A percentile compares a stretch with the other conserved stretches of the same genome.
These are phyloP conservation scores for Sus cebifrons DNA, from an alignment of 2,797 vertebrate genomes.

Conservation along the genomic window DNA sequence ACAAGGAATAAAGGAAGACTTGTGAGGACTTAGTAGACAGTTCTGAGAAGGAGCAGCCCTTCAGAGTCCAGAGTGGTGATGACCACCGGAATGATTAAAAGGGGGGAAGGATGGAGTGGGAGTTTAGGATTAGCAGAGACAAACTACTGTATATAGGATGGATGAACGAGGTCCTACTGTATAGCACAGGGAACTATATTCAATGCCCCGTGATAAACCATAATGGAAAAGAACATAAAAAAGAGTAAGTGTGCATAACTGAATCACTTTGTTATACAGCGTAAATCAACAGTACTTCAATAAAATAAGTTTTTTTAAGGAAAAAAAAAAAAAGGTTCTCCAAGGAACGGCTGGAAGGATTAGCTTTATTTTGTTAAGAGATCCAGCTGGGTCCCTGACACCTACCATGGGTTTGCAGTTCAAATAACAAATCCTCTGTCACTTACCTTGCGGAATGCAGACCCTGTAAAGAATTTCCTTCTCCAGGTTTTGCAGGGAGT, in stretches of 20 bases:
- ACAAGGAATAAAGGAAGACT: neutral
- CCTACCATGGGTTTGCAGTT: neutral
- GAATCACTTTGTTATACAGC: neutral
- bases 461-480: constrained; percentile 91
- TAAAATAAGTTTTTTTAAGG: neutral
- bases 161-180: neutral
- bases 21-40: neutral
- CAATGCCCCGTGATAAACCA: neutral
- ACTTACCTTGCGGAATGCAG: constrained; percentile 91
- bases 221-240: neutral
- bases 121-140: neutral
- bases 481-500: constrained; percentile 90
- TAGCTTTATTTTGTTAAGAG: constrained; percentile 19
- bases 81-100: neutral
- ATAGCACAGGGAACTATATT: too few species aligned
- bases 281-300: neutral
- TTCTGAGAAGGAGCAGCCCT: neutral
- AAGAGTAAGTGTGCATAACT: neutral
- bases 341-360: neutral
- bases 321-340: neutral
- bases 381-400: neutral
- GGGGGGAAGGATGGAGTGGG: neutral
- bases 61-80: neutral
- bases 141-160: neutral
- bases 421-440: constrained; percentile 59